Evolutionary conservation across 1,140 invertebrate genomes (phyloP), one percentile per base, ranked within the genome.

Genomic region (Drosophila mayri): DNA sequence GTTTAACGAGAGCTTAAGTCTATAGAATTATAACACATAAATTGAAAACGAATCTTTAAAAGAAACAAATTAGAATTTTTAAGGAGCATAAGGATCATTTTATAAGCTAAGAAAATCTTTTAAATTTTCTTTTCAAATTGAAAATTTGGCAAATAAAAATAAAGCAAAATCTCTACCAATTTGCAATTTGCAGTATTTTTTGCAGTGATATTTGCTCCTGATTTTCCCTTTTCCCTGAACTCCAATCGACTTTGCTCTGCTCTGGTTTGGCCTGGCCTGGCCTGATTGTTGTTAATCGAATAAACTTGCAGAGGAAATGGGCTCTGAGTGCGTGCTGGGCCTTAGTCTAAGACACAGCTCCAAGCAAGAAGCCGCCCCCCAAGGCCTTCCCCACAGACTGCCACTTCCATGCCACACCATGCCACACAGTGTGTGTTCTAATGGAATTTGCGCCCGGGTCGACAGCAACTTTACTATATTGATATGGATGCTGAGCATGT

Each of bases 401-500:
- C 25, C 25, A 18, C 41, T 38, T 50, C 64, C 32, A n/a, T 30
- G 22, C 22, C 43, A 8, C 9, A 32, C 28, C 30, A 2, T 14
- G 32, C 6, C 14, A 25, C 25, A 25, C 25, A 25, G 25, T 25
- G 66, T 43, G 44, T 35, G 54, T 25, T 88, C 79, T 86, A 86
- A 86, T 87, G 84, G 84, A 87, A 88, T 80, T 88, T 88, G 65
- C 80, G 81, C 72, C 68, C 71, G 74, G 66, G 66, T 74, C 63
- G 65, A 50, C 72, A 52, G 46, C 68, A 72, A 72, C 68, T 71
- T 70, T 70, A 57, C 63, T 85, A 65, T 86, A 86, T 86, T 86
- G 82, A 81, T 87, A 86, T 86, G 82, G 82, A 68, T 88, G 79
- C 81, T 76, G 76, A 88, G 84, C 83, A 88, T 73, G 83, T 77